phyloP scores from a whole-genome alignment of 2,888 invertebrate genomes.

The Dioctria rufipes region DNA sequence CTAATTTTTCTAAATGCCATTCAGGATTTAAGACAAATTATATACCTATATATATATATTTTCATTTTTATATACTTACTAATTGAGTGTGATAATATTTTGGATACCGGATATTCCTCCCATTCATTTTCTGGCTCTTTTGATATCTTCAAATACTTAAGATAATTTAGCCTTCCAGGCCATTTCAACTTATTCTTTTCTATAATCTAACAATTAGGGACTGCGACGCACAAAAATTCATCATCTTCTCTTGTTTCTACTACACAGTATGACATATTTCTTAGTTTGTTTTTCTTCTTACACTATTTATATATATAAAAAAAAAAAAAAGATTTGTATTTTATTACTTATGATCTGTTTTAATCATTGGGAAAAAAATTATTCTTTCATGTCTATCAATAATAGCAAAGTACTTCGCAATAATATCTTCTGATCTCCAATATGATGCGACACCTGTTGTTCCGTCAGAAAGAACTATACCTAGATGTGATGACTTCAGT shows the following conservation, averaged over 20 bases:
- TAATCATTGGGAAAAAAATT: neutral
- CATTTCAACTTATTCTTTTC: neutral
- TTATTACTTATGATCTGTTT: neutral
- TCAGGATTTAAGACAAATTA: too few relatives aligned
- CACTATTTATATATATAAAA: neutral
- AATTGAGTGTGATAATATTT: neutral
- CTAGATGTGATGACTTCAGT: too few relatives aligned
- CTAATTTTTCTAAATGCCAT: too few relatives aligned
- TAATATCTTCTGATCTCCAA: neutral
- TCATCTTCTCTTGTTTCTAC: too few relatives aligned
- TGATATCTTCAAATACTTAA: neutral
- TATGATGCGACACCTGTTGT: too few relatives aligned
- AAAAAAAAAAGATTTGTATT: neutral
- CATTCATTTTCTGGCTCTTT: constrained; percentile 8
- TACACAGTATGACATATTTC: neutral
- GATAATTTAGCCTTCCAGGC: neutral
- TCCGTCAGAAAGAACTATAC: neutral
- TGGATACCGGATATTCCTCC: neutral
- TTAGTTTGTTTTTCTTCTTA: neutral
- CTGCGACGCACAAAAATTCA: too few relatives aligned
- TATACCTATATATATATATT: too few relatives aligned
- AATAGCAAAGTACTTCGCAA: neutral
- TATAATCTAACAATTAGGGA: constrained; percentile 1
- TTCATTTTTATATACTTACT: neutral
- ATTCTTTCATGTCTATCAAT: neutral